phyloP scores from a whole-genome alignment of 2,888 invertebrate species.

The Drosophila meridionalis region DNA sequence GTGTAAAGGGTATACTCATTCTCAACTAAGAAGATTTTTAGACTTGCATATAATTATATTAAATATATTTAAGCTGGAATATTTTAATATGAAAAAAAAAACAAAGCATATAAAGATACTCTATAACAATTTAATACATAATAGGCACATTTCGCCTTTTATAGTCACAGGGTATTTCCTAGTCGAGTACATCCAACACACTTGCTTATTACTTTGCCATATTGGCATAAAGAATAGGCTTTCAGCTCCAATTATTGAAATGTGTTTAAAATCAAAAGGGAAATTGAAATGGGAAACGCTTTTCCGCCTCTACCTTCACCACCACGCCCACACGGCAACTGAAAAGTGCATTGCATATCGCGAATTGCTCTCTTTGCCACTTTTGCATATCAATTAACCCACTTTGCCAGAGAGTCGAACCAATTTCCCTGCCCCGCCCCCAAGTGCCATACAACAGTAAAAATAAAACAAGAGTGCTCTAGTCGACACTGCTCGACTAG shows the following conservation, averaged over 20 bases:
- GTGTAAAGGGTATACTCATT: no score
- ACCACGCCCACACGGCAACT: neutral
- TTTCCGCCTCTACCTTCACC: neutral
- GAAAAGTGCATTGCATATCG: slow-evolving; percentile 26
- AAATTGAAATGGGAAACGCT: slow-evolving; percentile 6
- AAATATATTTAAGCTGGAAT: neutral
- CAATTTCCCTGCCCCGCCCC: slow-evolving; percentile 39
- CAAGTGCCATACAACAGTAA: no score
- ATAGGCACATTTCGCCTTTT: neutral
- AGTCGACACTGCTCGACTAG: no score
- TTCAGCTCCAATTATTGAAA: slow-evolving; percentile 13
- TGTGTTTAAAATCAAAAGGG: slow-evolving; percentile 11
- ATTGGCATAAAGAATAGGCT: slow-evolving; percentile 7
- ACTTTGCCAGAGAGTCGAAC: slow-evolving; percentile 37
- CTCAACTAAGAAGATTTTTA: no score
- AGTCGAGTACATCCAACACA: neutral
- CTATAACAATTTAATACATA: neutral
- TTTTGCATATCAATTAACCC: slow-evolving; percentile 60
- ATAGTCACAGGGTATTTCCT: neutral
- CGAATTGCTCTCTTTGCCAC: slow-evolving; percentile 26
- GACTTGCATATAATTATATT: neutral
- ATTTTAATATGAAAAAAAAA: neutral
- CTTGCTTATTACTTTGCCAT: slow-evolving; percentile 3
- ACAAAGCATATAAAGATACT: neutral
- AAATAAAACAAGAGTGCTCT: no score